Evolutionary conservation across 2,888 invertebrate genomes (phyloP), one percentile per base, ranked within the genome.

Genomic region (Tetanocera ferruginea): DNA sequence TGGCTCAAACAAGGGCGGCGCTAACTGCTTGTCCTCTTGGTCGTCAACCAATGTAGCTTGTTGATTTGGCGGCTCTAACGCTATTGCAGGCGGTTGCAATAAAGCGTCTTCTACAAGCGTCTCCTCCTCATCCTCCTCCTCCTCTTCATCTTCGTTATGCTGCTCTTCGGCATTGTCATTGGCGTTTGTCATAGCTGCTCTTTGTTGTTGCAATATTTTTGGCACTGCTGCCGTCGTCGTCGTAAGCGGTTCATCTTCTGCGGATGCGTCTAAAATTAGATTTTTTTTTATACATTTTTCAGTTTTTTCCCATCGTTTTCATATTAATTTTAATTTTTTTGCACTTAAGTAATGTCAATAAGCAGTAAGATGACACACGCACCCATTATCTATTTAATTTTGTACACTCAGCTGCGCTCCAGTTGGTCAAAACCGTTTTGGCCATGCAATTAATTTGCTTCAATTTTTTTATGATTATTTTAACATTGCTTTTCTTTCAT

Each of bases 1-100:
- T 25, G 78, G 81, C 51, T 84, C 80, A 75, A 85, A 76, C 8
- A 60, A 37, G 25, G n/a, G 49, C 37, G 34, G 51, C 37, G 70
- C 67, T 70, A 69, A 25, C 52, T 67, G 67, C 51, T 60, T 28
- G 17, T 52, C 71, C 66, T 37, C 66, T 52, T 73, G 75, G 4
- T 76, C 62, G 8, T 74, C 66, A 17, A 79, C 73, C 11, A 77
- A 52, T 17, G 71, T 67, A 31, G 80, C 80, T 49, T 79, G 81
- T 60, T 79, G 79, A 57, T 78, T 76, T 34, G 60, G 23, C 14
- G 25, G 66, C 17, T 69, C 74, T 3, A 43, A 34, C n/a, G 37
- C n/a, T 37, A 5, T 2, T 28, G 6, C 0, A 43, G 64, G 62
- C 75, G 66, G 77, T 64, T 31, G 51, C 51, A 60, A 19, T 31